phyloP scores from a whole-genome alignment of 1,140 invertebrate species.

The Pseudomyrmex concolor region DNA sequence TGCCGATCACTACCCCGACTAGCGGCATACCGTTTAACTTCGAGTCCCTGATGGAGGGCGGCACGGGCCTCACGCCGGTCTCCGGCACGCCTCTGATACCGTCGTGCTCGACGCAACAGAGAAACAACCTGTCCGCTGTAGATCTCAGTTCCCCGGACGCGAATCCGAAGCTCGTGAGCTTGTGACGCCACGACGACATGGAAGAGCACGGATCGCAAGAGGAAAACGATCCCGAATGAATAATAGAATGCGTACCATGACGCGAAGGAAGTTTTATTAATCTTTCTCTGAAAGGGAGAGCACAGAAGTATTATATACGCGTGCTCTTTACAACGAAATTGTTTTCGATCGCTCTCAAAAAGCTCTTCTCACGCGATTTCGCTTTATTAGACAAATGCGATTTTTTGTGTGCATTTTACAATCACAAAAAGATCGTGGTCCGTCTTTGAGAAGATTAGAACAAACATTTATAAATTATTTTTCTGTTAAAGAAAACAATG shows the following conservation, averaged over 20 bases:
- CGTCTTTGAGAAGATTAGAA: too few relatives aligned
- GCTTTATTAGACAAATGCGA: neutral
- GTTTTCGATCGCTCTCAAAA: slow-evolving; percentile 32
- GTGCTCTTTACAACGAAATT: slow-evolving; percentile 47
- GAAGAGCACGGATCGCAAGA: slow-evolving; percentile 71
- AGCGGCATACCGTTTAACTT: slow-evolving; percentile 95
- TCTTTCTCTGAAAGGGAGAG: neutral
- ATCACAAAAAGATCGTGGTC: too few relatives aligned
- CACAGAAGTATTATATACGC: slow-evolving; percentile 53
- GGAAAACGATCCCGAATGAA: slow-evolving; percentile 74
- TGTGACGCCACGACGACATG: slow-evolving; percentile 86
- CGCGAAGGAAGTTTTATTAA: slow-evolving; percentile 39
- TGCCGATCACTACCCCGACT: slow-evolving; percentile 95
- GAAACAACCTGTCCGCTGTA: slow-evolving; percentile 86
- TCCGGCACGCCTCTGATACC: slow-evolving; percentile 88
- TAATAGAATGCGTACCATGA: slow-evolving; percentile 54
- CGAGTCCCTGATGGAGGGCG: slow-evolving; percentile 96
- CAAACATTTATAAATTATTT: neutral
- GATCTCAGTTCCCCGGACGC: slow-evolving; percentile 89
- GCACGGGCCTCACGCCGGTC: slow-evolving; percentile 95
- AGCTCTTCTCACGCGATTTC: slow-evolving; percentile 15
- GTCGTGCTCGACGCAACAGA: slow-evolving; percentile 89
- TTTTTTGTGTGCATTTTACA: neutral
- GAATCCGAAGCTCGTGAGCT: slow-evolving; percentile 90
- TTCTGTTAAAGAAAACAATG: neutral